These are phyloP conservation scores for Pammene aurita DNA, from an alignment of 2,888 invertebrate genomes.

Conservation along the genomic window DNA sequence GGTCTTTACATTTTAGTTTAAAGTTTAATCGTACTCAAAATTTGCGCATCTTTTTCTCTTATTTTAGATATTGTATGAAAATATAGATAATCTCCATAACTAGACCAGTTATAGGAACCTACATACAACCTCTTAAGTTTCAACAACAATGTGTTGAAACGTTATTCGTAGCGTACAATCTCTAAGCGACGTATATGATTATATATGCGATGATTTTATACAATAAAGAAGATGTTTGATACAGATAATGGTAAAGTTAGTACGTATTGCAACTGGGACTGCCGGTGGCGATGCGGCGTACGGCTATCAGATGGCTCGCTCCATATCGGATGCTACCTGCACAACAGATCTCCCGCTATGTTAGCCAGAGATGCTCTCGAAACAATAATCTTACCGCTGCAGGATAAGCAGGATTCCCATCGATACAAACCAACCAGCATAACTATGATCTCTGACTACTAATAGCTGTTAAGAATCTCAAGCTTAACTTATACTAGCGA, in stretches of 20 bases:
- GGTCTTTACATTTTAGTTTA: no score
- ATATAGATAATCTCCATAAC: no score
- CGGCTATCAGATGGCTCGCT: conserved; percentile 67
- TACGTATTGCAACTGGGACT: conserved; percentile 46
- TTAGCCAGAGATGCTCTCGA: conserved; percentile 57
- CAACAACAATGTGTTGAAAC: conserved; percentile 4
- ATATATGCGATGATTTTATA: conserved; percentile 60
- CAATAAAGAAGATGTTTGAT: conserved; percentile 68
- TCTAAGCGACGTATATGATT: conserved; percentile 40
- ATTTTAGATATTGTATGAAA: no score
- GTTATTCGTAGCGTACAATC: conserved; percentile 31
- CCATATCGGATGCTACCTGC: conserved; percentile 69
- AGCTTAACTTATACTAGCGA: background rate
- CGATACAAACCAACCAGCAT: background rate
- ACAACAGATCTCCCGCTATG: conserved; percentile 49
- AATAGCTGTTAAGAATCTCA: background rate
- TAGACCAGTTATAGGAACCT: no score
- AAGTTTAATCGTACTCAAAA: no score
- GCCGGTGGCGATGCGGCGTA: conserved; percentile 56
- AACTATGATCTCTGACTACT: background rate
- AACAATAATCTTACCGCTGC: conserved; percentile 57
- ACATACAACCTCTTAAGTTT: no score
- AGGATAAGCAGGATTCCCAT: conserved; percentile 24
- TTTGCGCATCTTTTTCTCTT: no score
- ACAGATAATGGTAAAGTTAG: conserved; percentile 59